Conservation (phyloP, 1,140 invertebrate genomes). For the Mycetomoellerius zeteki region DNA sequence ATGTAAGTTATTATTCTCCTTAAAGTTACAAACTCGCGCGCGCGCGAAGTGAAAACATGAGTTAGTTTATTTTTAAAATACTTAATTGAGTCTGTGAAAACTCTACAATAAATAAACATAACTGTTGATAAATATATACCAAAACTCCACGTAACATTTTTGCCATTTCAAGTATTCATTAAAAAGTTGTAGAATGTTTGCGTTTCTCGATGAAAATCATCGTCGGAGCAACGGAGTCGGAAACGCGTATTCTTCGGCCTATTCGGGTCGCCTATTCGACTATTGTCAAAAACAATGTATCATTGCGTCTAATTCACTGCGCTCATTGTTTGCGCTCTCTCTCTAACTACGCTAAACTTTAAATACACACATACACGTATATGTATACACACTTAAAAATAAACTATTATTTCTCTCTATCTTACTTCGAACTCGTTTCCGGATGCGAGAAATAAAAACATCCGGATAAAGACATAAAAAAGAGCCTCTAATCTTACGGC, state of each 20-base stretch:
- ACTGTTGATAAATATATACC: not conserved
- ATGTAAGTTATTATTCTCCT: not conserved
- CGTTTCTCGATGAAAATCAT: slow-evolving; percentile 8
- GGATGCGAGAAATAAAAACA: slow-evolving; percentile 20
- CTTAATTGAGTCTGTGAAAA: not conserved
- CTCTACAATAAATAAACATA: slow-evolving; percentile 1
- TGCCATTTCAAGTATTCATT: slow-evolving; percentile 14
- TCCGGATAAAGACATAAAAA: slow-evolving; percentile 45
- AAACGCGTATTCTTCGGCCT: slow-evolving; percentile 4
- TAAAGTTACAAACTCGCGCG: not conserved
- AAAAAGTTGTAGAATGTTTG: slow-evolving; percentile 36
- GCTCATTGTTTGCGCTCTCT: not conserved
- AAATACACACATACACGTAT: not conserved
- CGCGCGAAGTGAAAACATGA: not conserved
- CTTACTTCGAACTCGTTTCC: slow-evolving; percentile 1
- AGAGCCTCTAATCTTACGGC: slow-evolving; percentile 36
- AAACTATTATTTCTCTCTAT: slow-evolving; percentile 4
- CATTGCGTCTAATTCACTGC: slow-evolving; percentile 28
- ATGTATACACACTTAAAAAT: not conserved
- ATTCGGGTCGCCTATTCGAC: slow-evolving; percentile 16
- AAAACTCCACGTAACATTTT: not conserved
- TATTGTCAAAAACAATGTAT: slow-evolving; percentile 51
- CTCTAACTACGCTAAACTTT: slow-evolving; percentile 14
- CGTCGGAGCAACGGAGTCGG: not conserved
- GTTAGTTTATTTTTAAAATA: slow-evolving; percentile 16